Evolutionary conservation across 2,797 vertebrate species (phyloP), one percentile per base, ranked within the genome.

Genomic region (Pipistrellus pygmaeus): DNA sequence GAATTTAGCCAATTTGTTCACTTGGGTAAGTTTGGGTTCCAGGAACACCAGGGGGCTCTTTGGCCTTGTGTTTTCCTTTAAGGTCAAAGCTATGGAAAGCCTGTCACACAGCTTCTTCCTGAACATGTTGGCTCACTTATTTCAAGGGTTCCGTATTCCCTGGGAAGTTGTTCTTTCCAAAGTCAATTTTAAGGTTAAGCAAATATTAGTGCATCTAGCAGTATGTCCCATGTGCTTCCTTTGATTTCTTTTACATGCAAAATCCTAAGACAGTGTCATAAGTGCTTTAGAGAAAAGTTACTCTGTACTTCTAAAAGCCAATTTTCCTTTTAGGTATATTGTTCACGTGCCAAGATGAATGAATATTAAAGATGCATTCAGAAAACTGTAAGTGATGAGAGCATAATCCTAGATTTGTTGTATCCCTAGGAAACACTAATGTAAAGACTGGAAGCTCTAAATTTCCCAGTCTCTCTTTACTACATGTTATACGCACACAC

Each of bases 131-230:
- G 55, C 53, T 96, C 68, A 92, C 88, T 92, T 95, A 81, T 78
- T 95, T 90, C 93, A 85, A 93, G 62, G 55, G 68, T 69, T 81
- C 68, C 41, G 5, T 73, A 86, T 91, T 92, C 91, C 89, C 93
- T 93, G 32, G 84, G 27, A 90, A 89, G 57, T 55, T 88, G 23
- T 85, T 95, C 91, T 94, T 94, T 95, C 66, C 91, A 96, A 96
- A 95, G 80, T 90, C 71, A 95, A 46, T 85, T 88, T 96, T 87
- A 85, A 95, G 89, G 86, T 90, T 96, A 95, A 96, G 64, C 77
- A 95, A 96, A 96, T 93, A 96, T 94, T 90, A 94, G 87, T 85
- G 77, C 57, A 77, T 87, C 72, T 75, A 76, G 57, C 81, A 15
- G n/a, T 66, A 20, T 90, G 62, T 77, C 51, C 71, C 84, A 55